These are phyloP conservation scores for Gadus macrocephalus DNA, from an alignment of 2,113 vertebrate genomes.

Conservation along the genomic window DNA sequence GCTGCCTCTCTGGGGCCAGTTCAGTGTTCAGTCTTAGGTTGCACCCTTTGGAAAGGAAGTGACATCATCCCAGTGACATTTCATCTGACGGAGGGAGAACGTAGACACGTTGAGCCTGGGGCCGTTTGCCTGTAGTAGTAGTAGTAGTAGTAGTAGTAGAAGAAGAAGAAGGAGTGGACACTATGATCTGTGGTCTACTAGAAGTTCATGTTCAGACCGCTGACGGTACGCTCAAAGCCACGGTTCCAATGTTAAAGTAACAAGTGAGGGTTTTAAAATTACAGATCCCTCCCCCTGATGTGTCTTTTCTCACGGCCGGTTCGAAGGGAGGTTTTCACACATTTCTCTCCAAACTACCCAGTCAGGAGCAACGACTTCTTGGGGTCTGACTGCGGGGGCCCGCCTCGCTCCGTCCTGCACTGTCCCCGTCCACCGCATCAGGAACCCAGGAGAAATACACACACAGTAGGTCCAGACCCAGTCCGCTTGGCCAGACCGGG, in stretches of 20 bases:
- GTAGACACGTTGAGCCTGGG: constrained; percentile 45
- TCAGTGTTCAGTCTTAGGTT: constrained; percentile 8
- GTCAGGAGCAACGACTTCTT: no score
- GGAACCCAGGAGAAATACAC: constrained; percentile 36
- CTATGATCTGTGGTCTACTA: constrained; percentile 60
- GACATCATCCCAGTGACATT: constrained; percentile 38
- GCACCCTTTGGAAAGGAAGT: constrained; percentile 34
- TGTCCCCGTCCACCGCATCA: constrained; percentile 28
- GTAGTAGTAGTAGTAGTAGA: constrained; percentile 32
- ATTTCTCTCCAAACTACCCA: constrained; percentile 27
- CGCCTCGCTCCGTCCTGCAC: constrained; percentile 30
- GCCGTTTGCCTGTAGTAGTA: constrained; percentile 34
- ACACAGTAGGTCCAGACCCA: constrained; percentile 37
- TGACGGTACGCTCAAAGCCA: constrained; percentile 47
- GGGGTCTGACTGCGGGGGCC: constrained; percentile 28
- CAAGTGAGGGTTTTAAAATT: constrained; percentile 40
- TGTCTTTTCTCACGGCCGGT: constrained; percentile 26
- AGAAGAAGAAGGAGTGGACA: constrained; percentile 42
- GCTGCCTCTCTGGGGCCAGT: background rate
- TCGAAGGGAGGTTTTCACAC: constrained; percentile 30
- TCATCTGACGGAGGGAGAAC: constrained; percentile 50
- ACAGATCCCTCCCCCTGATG: constrained; percentile 39
- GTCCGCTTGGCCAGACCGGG: constrained; percentile 13
- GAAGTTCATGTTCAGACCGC: constrained; percentile 54
- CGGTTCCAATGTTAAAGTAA: constrained; percentile 49